Base-by-base conservation (phyloP, 2,888 invertebrate species). In the Sinhomidia bicolor region DNA sequence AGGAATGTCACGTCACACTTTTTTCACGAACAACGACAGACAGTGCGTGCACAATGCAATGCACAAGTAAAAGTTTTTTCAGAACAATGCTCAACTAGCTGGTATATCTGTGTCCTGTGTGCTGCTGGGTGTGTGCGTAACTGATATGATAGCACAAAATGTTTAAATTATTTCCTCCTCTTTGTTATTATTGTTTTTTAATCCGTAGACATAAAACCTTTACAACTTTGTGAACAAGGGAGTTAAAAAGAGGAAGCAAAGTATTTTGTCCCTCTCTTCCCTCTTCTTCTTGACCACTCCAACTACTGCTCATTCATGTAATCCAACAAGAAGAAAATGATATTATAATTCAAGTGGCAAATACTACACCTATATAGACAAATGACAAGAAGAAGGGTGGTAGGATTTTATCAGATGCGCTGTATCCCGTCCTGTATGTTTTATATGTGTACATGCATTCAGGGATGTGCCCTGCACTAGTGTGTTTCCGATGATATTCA, bases 351-450 rank as follows among this genome's bases (percentile, higher is more conserved):
- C 29, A 57, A 54, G 36, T 23, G 12, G n/a, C 17, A 62, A 62
- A 20, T n/a, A 2, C 5, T 51, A 20, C 32, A 26, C 29, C 32
- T n/a, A 36, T 36, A 36, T 23, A 36, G 79, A 79, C 57, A 79
- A 79, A 79, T 60, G 79, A 79, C 79, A 79, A 41, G 54, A 60
- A 79, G 60, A 79, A 41, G 54, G n/a, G 54, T 60, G 60, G 60
- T 79, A 9, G 60, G 57, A 12, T 79, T 79, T 79, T 79, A 79
- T 79, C 79, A 79, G 79, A 79, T 79, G 79, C 60, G 23, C 23
- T 79, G 41, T 60, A 79, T 79, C 79, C 79, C 79, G 79, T 36
- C 36, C 36, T 36, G 36, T 79, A 51, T n/a, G n/a, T n/a, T n/a
- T n/a, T n/a, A n/a, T 23, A 4, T 57, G 79, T 78, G 54, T 60